A percentile compares a stretch with the other conserved stretches of the same genome.
phyloP scores from a whole-genome alignment of 2,113 vertebrate genomes.

The Daboia siamensis region DNA sequence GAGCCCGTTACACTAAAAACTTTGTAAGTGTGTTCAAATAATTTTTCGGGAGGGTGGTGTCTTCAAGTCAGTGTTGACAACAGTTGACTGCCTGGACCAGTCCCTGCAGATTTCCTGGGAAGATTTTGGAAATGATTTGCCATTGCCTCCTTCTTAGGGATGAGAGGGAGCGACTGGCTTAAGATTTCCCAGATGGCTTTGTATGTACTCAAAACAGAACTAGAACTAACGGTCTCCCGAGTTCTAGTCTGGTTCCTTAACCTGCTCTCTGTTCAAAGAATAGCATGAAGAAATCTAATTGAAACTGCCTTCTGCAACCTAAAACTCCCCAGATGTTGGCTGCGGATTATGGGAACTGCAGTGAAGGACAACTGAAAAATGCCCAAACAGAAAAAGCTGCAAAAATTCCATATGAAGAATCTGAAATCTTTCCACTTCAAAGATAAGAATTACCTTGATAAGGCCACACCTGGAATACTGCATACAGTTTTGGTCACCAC shows the following conservation, averaged over 20 bases:
- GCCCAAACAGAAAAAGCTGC: not conserved
- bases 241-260: not conserved
- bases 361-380: not conserved
- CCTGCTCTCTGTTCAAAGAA: not conserved
- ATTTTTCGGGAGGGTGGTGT: not conserved
- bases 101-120: not conserved
- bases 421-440: not conserved
- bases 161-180: not conserved
- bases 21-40: constrained; percentile 70
- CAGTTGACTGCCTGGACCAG: not conserved
- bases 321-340: not conserved
- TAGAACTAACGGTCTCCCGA: not conserved
- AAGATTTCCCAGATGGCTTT: not conserved
- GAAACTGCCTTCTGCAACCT: not conserved
- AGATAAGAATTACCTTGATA: not conserved
- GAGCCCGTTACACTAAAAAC: constrained; percentile 93
- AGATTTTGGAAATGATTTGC: not conserved
- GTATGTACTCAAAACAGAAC: not conserved
- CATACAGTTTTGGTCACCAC: no score
- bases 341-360: not conserved
- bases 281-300: not conserved
- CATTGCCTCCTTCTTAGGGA: not conserved
- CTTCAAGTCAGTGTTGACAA: not conserved
- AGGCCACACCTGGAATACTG: no score
- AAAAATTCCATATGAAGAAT: not conserved